Evolutionary conservation across 1,140 invertebrate species (phyloP).

Genomic region (Scylla paramamosain): DNA sequence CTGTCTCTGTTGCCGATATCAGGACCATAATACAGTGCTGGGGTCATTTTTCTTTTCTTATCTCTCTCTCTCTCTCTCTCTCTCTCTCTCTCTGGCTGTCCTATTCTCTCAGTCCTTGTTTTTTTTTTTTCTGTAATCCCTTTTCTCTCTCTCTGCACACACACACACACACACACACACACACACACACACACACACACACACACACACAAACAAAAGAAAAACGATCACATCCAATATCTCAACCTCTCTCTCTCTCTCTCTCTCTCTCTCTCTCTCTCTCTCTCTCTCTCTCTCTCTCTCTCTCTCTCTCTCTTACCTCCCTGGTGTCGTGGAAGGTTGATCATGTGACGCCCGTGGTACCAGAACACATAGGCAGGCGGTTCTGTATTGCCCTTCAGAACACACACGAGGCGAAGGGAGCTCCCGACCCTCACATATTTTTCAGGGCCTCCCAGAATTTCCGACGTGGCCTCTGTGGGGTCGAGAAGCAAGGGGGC

Average conservation of each 20-base stretch:
- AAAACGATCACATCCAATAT: background rate
- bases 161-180: too few species aligned
- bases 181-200: too few species aligned
- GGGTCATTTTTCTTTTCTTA: background rate
- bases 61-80: background rate
- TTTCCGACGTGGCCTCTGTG: slow-evolving; percentile 79
- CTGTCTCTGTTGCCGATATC: background rate
- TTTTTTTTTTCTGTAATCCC: too few species aligned
- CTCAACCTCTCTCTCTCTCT: too few species aligned
- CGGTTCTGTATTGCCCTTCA: slow-evolving; percentile 78
- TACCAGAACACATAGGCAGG: slow-evolving; percentile 82
- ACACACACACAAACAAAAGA: background rate
- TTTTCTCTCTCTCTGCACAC: too few species aligned
- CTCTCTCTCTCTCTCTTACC: slow-evolving; percentile 75
- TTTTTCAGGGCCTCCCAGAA: slow-evolving; percentile 79
- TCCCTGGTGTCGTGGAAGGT: slow-evolving; percentile 87
- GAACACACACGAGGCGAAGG: slow-evolving; percentile 79
- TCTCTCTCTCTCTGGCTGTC: too few species aligned
- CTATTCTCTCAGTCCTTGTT: too few species aligned
- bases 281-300: too few species aligned
- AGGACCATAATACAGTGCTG: too few species aligned
- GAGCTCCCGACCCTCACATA: slow-evolving; percentile 79
- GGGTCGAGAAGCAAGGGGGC: background rate
- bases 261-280: too few species aligned
- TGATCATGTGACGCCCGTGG: slow-evolving; percentile 95